These are phyloP conservation scores for Leucoraja erinaceus DNA, from an alignment of 2,113 vertebrate genomes.

Conservation along the genomic window DNA sequence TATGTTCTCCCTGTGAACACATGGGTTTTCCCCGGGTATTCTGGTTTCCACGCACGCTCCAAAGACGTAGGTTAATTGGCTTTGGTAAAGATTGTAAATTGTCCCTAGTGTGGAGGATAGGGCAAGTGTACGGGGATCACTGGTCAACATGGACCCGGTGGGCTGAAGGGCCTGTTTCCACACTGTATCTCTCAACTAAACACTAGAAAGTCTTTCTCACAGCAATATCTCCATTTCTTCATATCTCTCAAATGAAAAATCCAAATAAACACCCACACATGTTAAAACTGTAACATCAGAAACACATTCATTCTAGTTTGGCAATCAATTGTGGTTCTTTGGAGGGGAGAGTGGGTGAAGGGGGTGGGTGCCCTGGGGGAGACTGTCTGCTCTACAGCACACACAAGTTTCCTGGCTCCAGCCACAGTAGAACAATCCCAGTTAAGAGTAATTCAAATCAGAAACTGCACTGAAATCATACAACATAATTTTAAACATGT, in stretches of 20 bases:
- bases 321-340: neutral
- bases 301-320: neutral
- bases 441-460: neutral
- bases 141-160: no score
- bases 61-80: no score
- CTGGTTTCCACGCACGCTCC: no score
- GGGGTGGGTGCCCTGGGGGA: neutral
- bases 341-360: neutral
- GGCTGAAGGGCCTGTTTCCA: no score
- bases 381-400: neutral
- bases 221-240: neutral
- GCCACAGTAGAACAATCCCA: neutral
- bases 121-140: no score
- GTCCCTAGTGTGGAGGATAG: no score
- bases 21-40: no score
- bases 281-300: neutral
- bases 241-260: neutral
- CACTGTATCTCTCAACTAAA: neutral
- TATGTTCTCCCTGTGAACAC: no score
- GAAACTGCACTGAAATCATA: slow-evolving; percentile 13
- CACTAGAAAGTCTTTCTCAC: neutral
- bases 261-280: neutral
- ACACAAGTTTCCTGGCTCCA: neutral
- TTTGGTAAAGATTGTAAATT: no score
- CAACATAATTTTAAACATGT: slow-evolving; percentile 20